Evolutionary conservation across 2,888 invertebrate species (phyloP).

Genomic region (Euplexia lucipara): DNA sequence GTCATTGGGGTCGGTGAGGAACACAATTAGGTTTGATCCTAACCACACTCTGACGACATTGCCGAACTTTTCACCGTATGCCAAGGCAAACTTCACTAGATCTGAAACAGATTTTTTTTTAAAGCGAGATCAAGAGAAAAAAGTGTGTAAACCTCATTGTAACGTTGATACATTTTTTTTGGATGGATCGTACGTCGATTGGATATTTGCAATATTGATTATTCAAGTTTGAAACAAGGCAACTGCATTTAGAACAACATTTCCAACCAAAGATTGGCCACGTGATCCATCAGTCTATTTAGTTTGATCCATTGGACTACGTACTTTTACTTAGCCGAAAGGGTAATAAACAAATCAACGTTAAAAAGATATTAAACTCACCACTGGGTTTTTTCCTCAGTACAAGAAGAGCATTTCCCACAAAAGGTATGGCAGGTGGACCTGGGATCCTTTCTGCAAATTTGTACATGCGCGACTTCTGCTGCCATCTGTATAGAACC

Average conservation of each 20-base stretch:
- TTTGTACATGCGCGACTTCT: conserved; percentile 88
- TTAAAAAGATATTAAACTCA: conserved; percentile 69
- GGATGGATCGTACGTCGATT: too few species aligned
- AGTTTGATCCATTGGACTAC: too few species aligned
- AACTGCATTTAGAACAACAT: too few species aligned
- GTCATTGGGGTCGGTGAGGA: conserved; percentile 93
- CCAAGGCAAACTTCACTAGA: conserved; percentile 54
- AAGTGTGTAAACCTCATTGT: neutral
- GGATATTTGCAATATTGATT: neutral
- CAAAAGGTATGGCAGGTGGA: conserved; percentile 92
- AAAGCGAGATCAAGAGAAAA: too few species aligned
- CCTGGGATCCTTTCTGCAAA: conserved; percentile 93
- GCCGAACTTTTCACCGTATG: conserved; percentile 58
- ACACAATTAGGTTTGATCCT: conserved; percentile 91
- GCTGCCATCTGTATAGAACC: conserved; percentile 86
- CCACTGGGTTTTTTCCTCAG: conserved; percentile 92
- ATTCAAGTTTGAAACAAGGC: too few species aligned
- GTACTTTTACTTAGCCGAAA: too few species aligned
- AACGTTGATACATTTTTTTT: too few species aligned
- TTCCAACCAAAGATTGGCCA: neutral
- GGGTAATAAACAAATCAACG: neutral
- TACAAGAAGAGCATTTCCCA: conserved; percentile 93
- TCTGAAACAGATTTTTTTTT: too few species aligned
- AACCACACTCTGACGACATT: conserved; percentile 81
- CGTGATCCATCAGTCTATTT: too few species aligned